Percentiles rank a stretch among this genome's conserved stretches.
Evolutionary conservation across 2,888 invertebrate genomes (phyloP).

Genomic region (Griposia aprilina): DNA sequence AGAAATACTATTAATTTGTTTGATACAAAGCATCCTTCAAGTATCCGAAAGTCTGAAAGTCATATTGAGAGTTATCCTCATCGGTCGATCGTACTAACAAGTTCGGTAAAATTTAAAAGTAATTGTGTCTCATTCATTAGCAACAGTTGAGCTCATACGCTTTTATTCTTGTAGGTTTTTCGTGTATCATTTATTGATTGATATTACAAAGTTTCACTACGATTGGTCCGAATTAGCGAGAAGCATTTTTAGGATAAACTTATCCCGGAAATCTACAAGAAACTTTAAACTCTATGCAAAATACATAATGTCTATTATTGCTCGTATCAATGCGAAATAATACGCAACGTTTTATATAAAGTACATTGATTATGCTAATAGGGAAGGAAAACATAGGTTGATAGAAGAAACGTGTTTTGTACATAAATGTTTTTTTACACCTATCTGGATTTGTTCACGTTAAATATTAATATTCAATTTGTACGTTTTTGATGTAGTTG

Average conservation of each 20-base stretch:
- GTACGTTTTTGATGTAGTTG: not conserved
- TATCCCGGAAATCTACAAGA: not conserved
- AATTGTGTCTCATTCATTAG: too few species aligned
- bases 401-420: constrained; percentile 7
- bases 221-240: not conserved
- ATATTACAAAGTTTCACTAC: accelerated
- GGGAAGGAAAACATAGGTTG: constrained; percentile 22
- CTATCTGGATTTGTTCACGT: not conserved
- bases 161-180: too few species aligned
- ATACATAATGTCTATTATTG: not conserved
- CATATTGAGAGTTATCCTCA: too few species aligned
- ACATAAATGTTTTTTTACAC: not conserved
- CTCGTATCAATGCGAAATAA: not conserved
- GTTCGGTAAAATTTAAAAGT: too few species aligned
- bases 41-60: not conserved
- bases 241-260: not conserved
- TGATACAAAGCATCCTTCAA: not conserved
- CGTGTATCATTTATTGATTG: not conserved
- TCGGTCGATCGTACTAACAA: too few species aligned
- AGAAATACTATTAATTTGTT: not conserved
- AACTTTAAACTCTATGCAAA: not conserved
- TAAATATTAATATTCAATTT: not conserved
- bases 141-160: too few species aligned
- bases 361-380: constrained; percentile 7
- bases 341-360: not conserved